Percentiles rank a stretch among this genome's conserved stretches.
phyloP scores from a whole-genome alignment of 2,888 invertebrate species.

The Caenorhabditis japonica region DNA sequence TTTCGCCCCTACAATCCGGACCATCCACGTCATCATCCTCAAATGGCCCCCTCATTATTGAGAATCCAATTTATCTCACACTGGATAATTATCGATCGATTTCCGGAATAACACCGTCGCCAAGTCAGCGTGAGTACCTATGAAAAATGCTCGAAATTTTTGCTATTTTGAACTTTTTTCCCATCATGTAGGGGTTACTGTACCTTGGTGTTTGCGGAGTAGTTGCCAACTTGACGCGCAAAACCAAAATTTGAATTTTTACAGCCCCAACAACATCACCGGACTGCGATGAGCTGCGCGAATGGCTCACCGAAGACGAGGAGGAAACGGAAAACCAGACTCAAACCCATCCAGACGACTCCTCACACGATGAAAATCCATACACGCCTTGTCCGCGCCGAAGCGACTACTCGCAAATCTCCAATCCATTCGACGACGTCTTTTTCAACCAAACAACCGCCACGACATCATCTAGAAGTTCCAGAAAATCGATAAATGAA shows the following conservation, averaged over 20 bases:
- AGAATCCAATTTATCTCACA: constrained; percentile 50
- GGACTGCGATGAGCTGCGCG: constrained; percentile 27
- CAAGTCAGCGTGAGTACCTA: constrained; percentile 4
- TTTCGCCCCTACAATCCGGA: constrained; percentile 8
- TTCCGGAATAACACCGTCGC: constrained; percentile 29
- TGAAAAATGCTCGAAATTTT: background rate
- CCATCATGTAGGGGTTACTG: too few species aligned
- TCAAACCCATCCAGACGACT: constrained; percentile 7
- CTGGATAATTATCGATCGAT: constrained; percentile 39
- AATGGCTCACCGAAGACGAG: constrained; percentile 51
- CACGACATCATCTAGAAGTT: background rate
- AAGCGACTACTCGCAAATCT: constrained; percentile 23
- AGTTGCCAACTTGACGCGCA: too few species aligned
- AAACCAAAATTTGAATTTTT: background rate
- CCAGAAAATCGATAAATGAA: constrained; percentile 15
- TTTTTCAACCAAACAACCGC: constrained; percentile 10
- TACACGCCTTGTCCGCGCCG: constrained; percentile 47
- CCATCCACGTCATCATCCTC: constrained; percentile 17
- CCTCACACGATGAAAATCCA: constrained; percentile 29
- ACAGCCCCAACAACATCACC: constrained; percentile 22
- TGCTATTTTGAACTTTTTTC: too few species aligned
- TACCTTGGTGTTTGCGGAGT: too few species aligned
- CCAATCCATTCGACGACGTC: constrained; percentile 29
- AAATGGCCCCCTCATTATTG: constrained; percentile 11
- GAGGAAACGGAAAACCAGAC: constrained; percentile 21